Conservation (phyloP, 2,888 invertebrate genomes). For the Philhelius pedissequus region DNA sequence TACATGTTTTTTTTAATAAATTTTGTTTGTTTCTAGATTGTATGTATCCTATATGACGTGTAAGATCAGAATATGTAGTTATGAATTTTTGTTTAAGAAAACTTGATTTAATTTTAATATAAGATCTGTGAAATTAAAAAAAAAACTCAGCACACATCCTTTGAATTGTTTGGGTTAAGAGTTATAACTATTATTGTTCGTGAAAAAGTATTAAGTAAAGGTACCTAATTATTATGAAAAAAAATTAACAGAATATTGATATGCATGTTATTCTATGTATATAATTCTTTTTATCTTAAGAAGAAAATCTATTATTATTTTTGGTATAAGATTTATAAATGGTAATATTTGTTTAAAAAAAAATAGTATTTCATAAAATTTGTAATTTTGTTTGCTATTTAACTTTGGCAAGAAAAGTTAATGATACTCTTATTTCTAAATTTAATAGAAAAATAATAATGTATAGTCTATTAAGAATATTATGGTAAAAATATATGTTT, state of each 20-base stretch:
- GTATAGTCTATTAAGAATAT: slow-evolving; percentile 30
- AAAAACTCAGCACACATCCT: slow-evolving; percentile 36
- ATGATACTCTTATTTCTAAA: slow-evolving; percentile 50
- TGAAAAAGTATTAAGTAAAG: no score
- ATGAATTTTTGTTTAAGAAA: slow-evolving; percentile 33
- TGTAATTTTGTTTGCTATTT: slow-evolving; percentile 36
- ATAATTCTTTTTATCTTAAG: neutral
- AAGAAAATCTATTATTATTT: slow-evolving; percentile 39
- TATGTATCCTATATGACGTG: no score
- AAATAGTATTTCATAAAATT: slow-evolving; percentile 30
- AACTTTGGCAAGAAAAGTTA: slow-evolving; percentile 38
- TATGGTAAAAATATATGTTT: slow-evolving; percentile 27
- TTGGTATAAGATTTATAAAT: slow-evolving; percentile 26
- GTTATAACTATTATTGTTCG: slow-evolving; percentile 10
- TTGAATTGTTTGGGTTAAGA: slow-evolving; percentile 16
- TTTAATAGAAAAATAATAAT: neutral
- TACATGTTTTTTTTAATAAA: neutral
- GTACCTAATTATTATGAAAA: slow-evolving; percentile 46
- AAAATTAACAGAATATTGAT: neutral
- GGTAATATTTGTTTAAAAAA: slow-evolving; percentile 15
- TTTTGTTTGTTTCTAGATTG: neutral
- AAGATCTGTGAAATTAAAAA: neutral
- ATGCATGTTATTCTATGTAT: slow-evolving; percentile 16
- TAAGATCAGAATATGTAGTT: neutral
- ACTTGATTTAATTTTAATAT: slow-evolving; percentile 4